These are phyloP conservation scores for Oryzias melastigma DNA, from an alignment of 2,113 vertebrate genomes.

Conservation along the genomic window DNA sequence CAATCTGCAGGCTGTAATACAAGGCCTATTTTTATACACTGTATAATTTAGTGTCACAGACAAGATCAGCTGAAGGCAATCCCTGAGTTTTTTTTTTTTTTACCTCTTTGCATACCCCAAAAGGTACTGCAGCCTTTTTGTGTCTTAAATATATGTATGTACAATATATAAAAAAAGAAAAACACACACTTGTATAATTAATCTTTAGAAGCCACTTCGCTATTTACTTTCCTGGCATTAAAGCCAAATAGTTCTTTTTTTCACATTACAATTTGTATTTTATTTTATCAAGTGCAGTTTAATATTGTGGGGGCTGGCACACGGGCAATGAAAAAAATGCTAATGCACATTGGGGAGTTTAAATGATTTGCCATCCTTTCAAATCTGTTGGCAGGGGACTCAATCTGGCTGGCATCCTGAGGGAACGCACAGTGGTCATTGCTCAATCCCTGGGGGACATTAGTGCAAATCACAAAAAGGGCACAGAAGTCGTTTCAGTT, in stretches of 20 bases:
- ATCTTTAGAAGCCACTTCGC: slow-evolving; percentile 38
- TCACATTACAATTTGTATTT: slow-evolving; percentile 58
- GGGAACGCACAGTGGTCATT: slow-evolving; percentile 73
- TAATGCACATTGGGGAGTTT: slow-evolving; percentile 69
- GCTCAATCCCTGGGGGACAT: slow-evolving; percentile 72
- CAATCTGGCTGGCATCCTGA: slow-evolving; percentile 70
- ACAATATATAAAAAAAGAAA: background rate
- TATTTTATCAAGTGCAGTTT: slow-evolving; percentile 68
- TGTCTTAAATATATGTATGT: slow-evolving; percentile 2
- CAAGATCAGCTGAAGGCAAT: slow-evolving; percentile 43
- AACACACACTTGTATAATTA: slow-evolving; percentile 26
- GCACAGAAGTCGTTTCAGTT: slow-evolving; percentile 63
- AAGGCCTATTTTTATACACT: slow-evolving; percentile 52
- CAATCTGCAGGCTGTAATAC: slow-evolving; percentile 36
- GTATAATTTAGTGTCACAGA: slow-evolving; percentile 59
- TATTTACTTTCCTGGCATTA: slow-evolving; percentile 52
- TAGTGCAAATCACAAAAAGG: slow-evolving; percentile 72
- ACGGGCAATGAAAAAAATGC: slow-evolving; percentile 64
- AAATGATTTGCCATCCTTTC: slow-evolving; percentile 79
- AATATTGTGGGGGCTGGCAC: slow-evolving; percentile 56
- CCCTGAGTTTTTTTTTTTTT: slow-evolving; percentile 7
- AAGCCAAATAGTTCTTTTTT: slow-evolving; percentile 50
- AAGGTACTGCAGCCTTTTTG: slow-evolving; percentile 2
- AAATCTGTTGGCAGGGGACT: slow-evolving; percentile 76
- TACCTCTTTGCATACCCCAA: slow-evolving; percentile 14